Base-by-base conservation (phyloP, 1,140 invertebrate genomes). In the Pseudomyrmex dendroicus region DNA sequence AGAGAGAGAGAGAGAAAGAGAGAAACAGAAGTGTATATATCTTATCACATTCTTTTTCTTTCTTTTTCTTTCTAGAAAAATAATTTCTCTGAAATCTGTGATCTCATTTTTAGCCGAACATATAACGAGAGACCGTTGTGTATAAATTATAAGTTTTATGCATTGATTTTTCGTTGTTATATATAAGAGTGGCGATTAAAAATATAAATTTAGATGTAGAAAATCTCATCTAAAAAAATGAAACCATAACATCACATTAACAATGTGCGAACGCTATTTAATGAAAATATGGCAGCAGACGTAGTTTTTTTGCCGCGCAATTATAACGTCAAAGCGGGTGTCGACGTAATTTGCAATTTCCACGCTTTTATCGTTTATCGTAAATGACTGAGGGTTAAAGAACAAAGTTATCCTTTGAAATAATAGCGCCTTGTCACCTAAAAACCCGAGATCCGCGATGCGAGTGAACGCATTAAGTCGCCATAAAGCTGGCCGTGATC, bases 201-300 rank as follows among this genome's bases (percentile, higher is more conserved):
- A 70, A 70, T 70, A 80, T 80, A 80, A 80, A 70, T 80, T 57
- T 59, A 80, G 46, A 78, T 52, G 64, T 59, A 20, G 66, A 66
- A 72, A 59, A 80, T 72, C 54, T 80, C 66, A 72, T 80, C 66
- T 35, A n/a, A 35, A 44, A 35, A 67, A 80, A 59, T 59, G 66
- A 80, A 72, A 70, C 66, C 44, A 59, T 72, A 50, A 61, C 54
- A 22, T 72, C 66, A 59, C 20, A 72, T 80, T 80, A 80, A 72
- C 76, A 72, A 50, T 56, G 54, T 70, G 56, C 66, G 54, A 80
- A 80, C 52, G 66, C 54, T 66, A 48, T 80, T 70, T 80, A 80
- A 80, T 80, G 76, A 80, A 80, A 72, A 80, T 80, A 80, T 80
- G 56, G 66, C 76, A 80, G 76, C 76, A 66, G 66, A 80, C 76